Evolutionary conservation across 2,888 invertebrate genomes (phyloP), one percentile per base, ranked within the genome.

Genomic region (Gryllus longicercus): DNA sequence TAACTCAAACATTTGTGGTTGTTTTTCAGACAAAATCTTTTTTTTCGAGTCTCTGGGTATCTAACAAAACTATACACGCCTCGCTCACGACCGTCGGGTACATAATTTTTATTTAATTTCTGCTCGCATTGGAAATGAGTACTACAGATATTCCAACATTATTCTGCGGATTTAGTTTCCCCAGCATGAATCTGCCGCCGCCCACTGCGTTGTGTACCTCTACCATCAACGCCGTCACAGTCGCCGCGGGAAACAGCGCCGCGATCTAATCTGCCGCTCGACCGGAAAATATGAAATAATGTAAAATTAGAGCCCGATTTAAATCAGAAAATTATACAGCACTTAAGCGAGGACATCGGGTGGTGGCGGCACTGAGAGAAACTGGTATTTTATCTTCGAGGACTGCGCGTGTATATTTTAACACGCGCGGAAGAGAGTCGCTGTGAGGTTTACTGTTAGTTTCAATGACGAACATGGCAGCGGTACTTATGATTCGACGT

Each of bases 231-330:
- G 63, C 63, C n/a, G 14, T n/a, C 14, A 63, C 63, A n/a, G 63
- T n/a, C 63, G 63, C 63, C 63, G 16, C 63, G 63, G 63, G 63
- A 63, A 63, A 14, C n/a, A 63, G 16, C 63, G 63, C 63, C 63
- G 14, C 16, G 63, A 63, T 63, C 63, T 18, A n/a, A 63, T 63
- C 63, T 63, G 5, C 16, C 63, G n/a, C 14, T 63, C 63, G 63
- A 63, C 63, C 63, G 63, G 63, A 63, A 63, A 63, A 63, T 63
- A 63, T 63, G 63, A 63, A 63, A 63, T 63, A 63, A 63, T 18
- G 63, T 63, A 63, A 63, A 63, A 63, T 63, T 63, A 63, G 63
- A 63, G 63, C n/a, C 63, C 16, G 63, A 63, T 63, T 63, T 63
- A 63, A 63, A 63, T 63, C 63, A 63, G 63, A 63, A 63, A 63